Conservation (phyloP, 2,888 invertebrate genomes). For the Pachliopta kotzebuea region DNA sequence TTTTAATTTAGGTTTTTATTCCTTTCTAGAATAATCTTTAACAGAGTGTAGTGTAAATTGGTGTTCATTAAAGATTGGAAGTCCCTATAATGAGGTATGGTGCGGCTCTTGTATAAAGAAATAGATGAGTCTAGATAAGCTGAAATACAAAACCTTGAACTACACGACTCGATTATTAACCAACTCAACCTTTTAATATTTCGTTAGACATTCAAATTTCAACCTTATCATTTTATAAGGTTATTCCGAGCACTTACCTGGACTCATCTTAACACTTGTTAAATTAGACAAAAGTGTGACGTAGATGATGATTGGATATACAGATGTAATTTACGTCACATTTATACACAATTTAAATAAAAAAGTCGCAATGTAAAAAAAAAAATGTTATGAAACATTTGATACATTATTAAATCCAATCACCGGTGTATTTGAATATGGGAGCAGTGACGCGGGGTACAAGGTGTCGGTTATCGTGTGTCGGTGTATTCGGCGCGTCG, state of each 20-base stretch:
- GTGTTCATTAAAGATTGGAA: slow-evolving; percentile 31
- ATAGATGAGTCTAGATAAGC: slow-evolving; percentile 22
- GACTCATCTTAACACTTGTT: slow-evolving; percentile 21
- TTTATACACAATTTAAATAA: not conserved
- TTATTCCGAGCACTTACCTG: slow-evolving; percentile 5
- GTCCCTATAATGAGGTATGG: slow-evolving; percentile 34
- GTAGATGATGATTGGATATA: slow-evolving; percentile 13
- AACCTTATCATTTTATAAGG: not conserved
- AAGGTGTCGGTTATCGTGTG: slow-evolving; percentile 44
- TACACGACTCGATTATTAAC: not conserved
- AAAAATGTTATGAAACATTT: not conserved
- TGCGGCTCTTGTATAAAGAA: slow-evolving; percentile 28
- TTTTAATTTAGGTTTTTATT: slow-evolving; percentile 18
- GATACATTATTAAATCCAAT: slow-evolving; percentile 9
- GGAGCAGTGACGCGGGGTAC: slow-evolving; percentile 9
- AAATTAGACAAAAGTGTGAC: slow-evolving; percentile 8
- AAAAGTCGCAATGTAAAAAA: not conserved
- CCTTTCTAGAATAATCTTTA: slow-evolving; percentile 9
- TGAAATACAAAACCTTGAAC: not conserved
- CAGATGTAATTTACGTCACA: slow-evolving; percentile 5
- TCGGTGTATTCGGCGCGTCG: slow-evolving; percentile 57
- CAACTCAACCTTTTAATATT: not conserved
- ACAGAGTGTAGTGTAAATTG: slow-evolving; percentile 24
- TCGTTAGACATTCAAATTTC: not conserved
- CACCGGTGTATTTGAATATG: slow-evolving; percentile 23